Conservation (phyloP, 1,140 invertebrate species). For the Caenorhabditis briggsae region DNA sequence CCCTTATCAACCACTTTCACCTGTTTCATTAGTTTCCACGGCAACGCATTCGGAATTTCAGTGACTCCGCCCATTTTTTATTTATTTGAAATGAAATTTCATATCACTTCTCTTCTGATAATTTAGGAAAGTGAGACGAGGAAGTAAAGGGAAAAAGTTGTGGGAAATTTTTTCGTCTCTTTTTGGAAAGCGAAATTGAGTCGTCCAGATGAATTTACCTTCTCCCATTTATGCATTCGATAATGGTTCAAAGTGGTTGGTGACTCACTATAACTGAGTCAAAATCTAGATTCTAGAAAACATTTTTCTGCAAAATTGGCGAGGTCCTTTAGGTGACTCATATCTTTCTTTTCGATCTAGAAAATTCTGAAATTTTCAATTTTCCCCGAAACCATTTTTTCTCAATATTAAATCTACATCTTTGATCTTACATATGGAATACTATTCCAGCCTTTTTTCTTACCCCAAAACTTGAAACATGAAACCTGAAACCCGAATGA, state of each 20-base stretch:
- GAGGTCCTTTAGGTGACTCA: too few species aligned
- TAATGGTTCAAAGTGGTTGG: too few species aligned
- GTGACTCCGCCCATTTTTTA: not conserved
- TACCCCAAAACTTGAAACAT: slow-evolving; percentile 1
- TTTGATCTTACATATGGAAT: not conserved
- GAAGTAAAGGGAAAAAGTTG: too few species aligned
- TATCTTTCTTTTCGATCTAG: too few species aligned
- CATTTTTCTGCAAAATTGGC: too few species aligned
- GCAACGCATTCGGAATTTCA: not conserved
- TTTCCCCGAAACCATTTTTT: not conserved
- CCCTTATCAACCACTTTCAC: not conserved
- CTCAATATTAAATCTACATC: not conserved
- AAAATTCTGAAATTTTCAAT: not conserved
- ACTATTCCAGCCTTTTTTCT: not conserved
- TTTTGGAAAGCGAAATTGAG: not conserved
- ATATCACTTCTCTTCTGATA: not conserved
- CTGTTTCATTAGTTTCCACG: slow-evolving; percentile 11
- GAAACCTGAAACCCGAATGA: not conserved
- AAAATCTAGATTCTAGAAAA: too few species aligned
- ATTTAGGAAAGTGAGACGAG: not conserved
- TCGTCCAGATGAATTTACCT: too few species aligned
- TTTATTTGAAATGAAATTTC: not conserved
- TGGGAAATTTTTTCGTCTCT: not conserved
- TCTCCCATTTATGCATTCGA: too few species aligned
- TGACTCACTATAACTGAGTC: too few species aligned